Evolutionary conservation across 1,140 invertebrate species (phyloP).

Genomic region (Leptinotarsa texana): DNA sequence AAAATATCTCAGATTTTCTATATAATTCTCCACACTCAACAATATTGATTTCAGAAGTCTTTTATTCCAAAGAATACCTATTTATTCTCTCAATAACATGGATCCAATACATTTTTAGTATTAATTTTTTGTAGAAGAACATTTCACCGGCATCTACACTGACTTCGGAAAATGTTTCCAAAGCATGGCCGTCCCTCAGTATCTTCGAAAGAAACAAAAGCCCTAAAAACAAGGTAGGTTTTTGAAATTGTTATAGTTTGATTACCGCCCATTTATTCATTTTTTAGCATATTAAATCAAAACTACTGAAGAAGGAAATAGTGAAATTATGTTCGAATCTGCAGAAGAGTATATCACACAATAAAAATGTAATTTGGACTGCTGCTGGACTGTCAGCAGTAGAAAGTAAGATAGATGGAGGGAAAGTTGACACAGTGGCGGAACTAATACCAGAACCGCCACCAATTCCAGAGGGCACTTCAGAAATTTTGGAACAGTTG

Average conservation of each 20-base stretch:
- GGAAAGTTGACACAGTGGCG: not conserved
- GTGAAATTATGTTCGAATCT: conserved; percentile 14
- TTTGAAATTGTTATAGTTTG: not conserved
- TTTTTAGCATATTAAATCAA: conserved; percentile 18
- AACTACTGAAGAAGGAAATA: conserved; percentile 17
- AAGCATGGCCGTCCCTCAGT: not conserved
- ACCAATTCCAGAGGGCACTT: conserved; percentile 51
- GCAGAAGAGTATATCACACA: conserved; percentile 10
- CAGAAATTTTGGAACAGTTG: conserved; percentile 56
- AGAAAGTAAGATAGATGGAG: not conserved
- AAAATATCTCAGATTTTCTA: too few relatives aligned
- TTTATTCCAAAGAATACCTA: not conserved
- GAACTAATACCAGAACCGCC: conserved; percentile 53
- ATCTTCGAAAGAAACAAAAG: not conserved
- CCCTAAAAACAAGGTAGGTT: conserved; percentile 4
- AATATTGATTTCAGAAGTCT: too few relatives aligned
- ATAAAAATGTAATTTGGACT: conserved; percentile 13
- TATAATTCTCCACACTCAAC: too few relatives aligned
- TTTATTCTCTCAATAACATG: not conserved
- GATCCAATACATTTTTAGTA: not conserved
- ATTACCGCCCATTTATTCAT: not conserved
- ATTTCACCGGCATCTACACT: not conserved
- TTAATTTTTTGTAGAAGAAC: not conserved
- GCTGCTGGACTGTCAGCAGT: conserved; percentile 17
- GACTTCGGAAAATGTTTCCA: conserved; percentile 1